These are phyloP conservation scores for Calameuta pallipes DNA, from an alignment of 2,888 invertebrate species.

Conservation along the genomic window DNA sequence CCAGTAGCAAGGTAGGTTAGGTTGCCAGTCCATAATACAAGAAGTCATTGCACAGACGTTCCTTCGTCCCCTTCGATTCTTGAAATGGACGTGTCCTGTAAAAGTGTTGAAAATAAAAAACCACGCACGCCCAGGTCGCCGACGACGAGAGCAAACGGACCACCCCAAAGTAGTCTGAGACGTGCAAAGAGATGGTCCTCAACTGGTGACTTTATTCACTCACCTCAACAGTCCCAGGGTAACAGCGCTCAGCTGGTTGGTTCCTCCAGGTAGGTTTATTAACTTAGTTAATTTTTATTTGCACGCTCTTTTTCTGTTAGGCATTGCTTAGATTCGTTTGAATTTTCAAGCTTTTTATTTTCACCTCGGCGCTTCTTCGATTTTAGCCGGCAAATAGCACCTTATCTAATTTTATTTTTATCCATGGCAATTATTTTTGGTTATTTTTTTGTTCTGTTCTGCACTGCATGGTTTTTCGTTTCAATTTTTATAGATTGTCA, in stretches of 20 bases:
- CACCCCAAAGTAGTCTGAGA: constrained; percentile 69
- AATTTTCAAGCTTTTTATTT: not conserved
- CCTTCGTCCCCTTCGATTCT: not conserved
- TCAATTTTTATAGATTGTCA: constrained; percentile 63
- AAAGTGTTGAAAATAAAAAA: not conserved
- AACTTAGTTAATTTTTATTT: constrained; percentile 17
- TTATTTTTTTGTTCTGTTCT: constrained; percentile 26
- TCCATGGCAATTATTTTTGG: not conserved
- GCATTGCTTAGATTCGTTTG: not conserved
- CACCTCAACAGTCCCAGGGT: constrained; percentile 56
- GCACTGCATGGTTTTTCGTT: constrained; percentile 61
- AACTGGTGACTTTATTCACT: constrained; percentile 82
- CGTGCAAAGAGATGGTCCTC: constrained; percentile 82
- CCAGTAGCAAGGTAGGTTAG: constrained; percentile 64
- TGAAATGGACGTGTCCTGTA: not conserved
- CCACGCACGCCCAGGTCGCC: constrained; percentile 67
- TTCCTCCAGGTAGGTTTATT: constrained; percentile 65
- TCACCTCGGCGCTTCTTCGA: not conserved
- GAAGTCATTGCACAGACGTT: not conserved
- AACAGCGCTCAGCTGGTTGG: constrained; percentile 62
- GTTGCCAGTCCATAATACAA: not conserved
- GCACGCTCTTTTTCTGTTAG: constrained; percentile 26
- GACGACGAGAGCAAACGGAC: constrained; percentile 73
- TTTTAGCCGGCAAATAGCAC: not conserved
- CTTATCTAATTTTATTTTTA: not conserved